phyloP scores from a whole-genome alignment of 2,113 vertebrate species.

The Nyctereutes procyonoides region DNA sequence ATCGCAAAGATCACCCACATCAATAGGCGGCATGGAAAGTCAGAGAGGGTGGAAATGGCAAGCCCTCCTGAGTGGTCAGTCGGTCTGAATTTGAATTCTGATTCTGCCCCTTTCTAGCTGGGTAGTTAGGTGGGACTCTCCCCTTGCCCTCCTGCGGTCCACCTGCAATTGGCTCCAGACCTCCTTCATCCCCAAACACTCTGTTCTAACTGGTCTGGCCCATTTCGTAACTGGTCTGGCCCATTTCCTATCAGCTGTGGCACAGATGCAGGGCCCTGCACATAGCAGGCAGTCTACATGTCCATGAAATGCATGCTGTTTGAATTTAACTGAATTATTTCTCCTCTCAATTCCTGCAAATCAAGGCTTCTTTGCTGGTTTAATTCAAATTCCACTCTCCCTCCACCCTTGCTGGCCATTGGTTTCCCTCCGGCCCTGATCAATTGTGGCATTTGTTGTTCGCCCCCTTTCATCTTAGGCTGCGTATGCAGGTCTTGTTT shows the following conservation, averaged over 20 bases:
- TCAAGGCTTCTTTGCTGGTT: neutral
- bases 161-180: neutral
- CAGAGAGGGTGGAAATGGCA: neutral
- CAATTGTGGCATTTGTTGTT: neutral
- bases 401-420: neutral
- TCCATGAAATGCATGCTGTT: neutral
- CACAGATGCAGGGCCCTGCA: neutral
- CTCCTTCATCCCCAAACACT: neutral
- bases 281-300: neutral
- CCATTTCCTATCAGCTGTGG: neutral
- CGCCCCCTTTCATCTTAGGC: neutral
- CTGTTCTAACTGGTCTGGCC: neutral
- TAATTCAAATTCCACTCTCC: neutral
- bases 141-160: neutral
- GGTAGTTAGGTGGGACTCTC: neutral
- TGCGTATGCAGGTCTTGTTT: neutral
- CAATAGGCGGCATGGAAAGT: neutral
- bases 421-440: conserved; percentile 25
- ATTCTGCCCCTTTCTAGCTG: neutral
- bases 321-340: neutral
- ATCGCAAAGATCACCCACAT: neutral
- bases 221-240: neutral
- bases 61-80: neutral
- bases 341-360: neutral
- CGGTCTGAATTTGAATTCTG: neutral